phyloP scores from a whole-genome alignment of 2,113 vertebrate species.

The Hyla sarda region DNA sequence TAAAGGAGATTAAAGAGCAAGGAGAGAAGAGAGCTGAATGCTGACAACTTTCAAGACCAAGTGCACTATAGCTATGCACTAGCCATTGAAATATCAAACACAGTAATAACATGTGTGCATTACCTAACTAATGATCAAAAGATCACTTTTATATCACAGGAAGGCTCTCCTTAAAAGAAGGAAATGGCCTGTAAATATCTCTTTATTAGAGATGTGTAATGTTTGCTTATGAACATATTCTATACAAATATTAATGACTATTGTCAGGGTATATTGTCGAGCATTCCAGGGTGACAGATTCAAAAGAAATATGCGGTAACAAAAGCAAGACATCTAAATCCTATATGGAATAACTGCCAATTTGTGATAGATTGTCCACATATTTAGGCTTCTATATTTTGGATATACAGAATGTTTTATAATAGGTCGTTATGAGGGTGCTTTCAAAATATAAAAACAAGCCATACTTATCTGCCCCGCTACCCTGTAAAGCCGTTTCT shows the following conservation, averaged over 20 bases:
- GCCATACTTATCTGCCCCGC: too few species aligned
- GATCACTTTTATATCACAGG: background rate
- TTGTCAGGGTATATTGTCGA: background rate
- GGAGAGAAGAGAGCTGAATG: background rate
- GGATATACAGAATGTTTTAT: too few species aligned
- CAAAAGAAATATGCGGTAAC: background rate
- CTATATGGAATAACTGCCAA: too few species aligned
- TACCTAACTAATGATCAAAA: constrained; percentile 2
- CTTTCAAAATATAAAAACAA: too few species aligned
- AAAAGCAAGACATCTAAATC: background rate
- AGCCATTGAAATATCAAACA: constrained; percentile 1
- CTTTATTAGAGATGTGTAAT: background rate
- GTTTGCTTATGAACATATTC: constrained; percentile 8
- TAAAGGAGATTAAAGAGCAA: background rate
- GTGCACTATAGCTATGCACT: background rate
- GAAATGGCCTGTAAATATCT: constrained; percentile 17
- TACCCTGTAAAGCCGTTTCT: too few species aligned
- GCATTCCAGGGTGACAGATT: background rate
- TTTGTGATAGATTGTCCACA: too few species aligned
- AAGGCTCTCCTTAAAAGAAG: background rate
- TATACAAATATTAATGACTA: constrained; percentile 22
- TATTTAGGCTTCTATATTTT: too few species aligned
- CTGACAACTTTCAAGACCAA: background rate
- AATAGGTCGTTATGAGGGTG: too few species aligned
- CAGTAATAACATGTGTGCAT: background rate